phyloP scores from a whole-genome alignment of 2,888 invertebrate genomes.

The Brachypalpus laphriformis region DNA sequence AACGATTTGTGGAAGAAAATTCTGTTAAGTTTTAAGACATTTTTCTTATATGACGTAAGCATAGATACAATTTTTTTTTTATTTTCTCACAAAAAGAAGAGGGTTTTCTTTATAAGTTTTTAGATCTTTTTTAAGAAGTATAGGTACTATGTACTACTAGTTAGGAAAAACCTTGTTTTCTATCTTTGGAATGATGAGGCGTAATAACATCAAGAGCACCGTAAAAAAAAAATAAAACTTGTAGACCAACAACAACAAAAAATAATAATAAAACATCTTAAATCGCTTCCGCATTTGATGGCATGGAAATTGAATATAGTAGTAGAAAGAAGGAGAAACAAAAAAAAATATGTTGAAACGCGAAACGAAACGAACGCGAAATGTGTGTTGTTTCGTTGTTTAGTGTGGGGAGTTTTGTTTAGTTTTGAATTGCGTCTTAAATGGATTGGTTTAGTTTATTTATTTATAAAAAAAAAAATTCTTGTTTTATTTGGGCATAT shows the following conservation, averaged over 20 bases:
- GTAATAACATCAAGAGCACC: conserved; percentile 62
- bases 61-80: conserved; percentile 12
- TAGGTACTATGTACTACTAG: conserved; percentile 15
- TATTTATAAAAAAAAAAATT: conserved; percentile 37
- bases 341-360: conserved; percentile 27
- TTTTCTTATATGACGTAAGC: conserved; percentile 69
- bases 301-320: conserved; percentile 70
- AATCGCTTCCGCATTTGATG: conserved; percentile 73
- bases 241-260: conserved; percentile 23
- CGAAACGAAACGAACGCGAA: conserved; percentile 52
- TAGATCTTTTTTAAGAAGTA: neutral
- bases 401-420: conserved; percentile 65
- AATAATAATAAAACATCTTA: conserved; percentile 73
- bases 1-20: conserved; percentile 44
- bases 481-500: conserved; percentile 1
- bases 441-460: conserved; percentile 62
- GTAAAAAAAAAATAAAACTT: conserved; percentile 14
- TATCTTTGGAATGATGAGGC: conserved; percentile 71
- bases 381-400: conserved; percentile 61
- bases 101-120: conserved; percentile 3
- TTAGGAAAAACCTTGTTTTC: conserved; percentile 64
- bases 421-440: conserved; percentile 72
- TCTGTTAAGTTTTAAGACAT: conserved; percentile 8
- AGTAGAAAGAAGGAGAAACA: conserved; percentile 40
- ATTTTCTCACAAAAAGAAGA: conserved; percentile 1